Conservation (phyloP, 2,113 vertebrate species). For the Pygoscelis adeliae region DNA sequence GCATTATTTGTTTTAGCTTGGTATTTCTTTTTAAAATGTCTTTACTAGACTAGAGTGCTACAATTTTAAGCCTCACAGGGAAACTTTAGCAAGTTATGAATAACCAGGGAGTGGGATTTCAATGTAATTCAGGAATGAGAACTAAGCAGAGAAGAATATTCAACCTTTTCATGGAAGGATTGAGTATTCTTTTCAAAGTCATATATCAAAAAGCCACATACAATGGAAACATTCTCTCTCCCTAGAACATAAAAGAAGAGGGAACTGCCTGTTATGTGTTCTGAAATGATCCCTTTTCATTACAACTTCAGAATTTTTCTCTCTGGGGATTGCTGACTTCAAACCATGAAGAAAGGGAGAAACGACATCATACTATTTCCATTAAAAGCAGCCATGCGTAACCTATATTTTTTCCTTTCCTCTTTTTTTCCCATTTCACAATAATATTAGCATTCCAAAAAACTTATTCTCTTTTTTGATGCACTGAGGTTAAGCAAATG, state of each 20-base stretch:
- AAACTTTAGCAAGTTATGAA: conserved; percentile 44
- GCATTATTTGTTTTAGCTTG: conserved; percentile 45
- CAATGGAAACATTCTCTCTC: conserved; percentile 74
- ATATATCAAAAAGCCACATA: conserved; percentile 76
- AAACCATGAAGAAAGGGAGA: conserved; percentile 68
- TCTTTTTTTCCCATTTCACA: conserved; percentile 39
- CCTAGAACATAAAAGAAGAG: conserved; percentile 68
- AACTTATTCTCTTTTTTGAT: conserved; percentile 31
- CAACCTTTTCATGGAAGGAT: conserved; percentile 67
- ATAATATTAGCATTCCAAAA: conserved; percentile 70
- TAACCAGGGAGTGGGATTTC: conserved; percentile 65
- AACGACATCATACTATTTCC: conserved; percentile 71
- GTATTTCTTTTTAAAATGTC: conserved; percentile 20
- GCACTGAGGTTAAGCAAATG: conserved; percentile 47
- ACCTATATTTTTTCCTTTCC: conserved; percentile 57
- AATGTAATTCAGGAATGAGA: conserved; percentile 64
- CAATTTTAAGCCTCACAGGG: conserved; percentile 30
- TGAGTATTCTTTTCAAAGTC: conserved; percentile 74
- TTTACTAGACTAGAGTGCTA: background rate
- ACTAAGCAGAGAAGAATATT: conserved; percentile 61
- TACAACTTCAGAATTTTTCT: conserved; percentile 67
- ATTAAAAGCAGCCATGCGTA: conserved; percentile 73
- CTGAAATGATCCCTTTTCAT: conserved; percentile 74
- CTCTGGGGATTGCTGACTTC: conserved; percentile 69
- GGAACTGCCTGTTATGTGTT: conserved; percentile 61